Conservation (phyloP, 2,888 invertebrate species). For the Ommatoiulus sabulosus region DNA sequence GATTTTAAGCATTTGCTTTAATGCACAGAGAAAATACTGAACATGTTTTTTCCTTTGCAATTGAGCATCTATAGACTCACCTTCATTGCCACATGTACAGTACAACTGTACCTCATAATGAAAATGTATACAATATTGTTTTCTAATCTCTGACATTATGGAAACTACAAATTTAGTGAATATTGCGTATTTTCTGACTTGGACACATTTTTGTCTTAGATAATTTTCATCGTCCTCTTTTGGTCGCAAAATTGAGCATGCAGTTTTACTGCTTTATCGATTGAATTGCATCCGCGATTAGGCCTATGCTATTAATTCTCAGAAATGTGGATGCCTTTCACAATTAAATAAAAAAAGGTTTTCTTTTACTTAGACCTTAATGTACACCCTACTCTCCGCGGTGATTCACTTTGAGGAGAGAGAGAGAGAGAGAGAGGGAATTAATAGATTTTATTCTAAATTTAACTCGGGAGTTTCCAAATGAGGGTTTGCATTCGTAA, state of each 20-base stretch:
- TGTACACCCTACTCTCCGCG: not conserved
- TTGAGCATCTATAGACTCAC: too few species aligned
- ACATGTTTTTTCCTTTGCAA: too few species aligned
- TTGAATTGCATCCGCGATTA: not conserved
- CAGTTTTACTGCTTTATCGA: not conserved
- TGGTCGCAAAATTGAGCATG: not conserved
- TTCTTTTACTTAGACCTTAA: constrained; percentile 26
- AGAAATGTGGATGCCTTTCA: not conserved
- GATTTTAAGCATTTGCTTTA: too few species aligned
- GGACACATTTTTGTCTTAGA: not conserved
- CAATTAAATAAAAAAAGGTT: constrained; percentile 12
- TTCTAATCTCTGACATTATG: not conserved
- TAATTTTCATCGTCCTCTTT: not conserved
- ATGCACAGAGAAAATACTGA: too few species aligned
- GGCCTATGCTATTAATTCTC: not conserved
- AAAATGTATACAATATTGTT: not conserved
- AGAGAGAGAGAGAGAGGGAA: not conserved
- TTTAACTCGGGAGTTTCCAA: not conserved
- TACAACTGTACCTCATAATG: too few species aligned
- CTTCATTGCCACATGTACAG: too few species aligned
- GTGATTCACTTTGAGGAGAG: not conserved
- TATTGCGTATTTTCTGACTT: not conserved
- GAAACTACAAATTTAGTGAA: not conserved
- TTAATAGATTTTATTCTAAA: constrained; percentile 12
- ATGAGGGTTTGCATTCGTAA: not conserved